phyloP scores from a whole-genome alignment of 2,797 vertebrate species.

The Astyanax mexicanus region DNA sequence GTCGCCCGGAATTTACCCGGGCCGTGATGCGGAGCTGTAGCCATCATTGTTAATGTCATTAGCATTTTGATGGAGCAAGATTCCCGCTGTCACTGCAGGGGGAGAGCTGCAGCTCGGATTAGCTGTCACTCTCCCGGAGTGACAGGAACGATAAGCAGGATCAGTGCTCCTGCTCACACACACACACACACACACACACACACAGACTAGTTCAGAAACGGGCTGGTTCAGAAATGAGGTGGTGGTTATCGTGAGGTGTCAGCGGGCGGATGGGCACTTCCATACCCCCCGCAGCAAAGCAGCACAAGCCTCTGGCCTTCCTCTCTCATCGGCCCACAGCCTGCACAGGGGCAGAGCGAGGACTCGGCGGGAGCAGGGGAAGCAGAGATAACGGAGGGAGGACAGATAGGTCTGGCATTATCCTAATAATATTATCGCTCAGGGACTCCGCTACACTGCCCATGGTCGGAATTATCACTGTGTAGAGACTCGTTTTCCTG shows the following conservation, averaged over 20 bases:
- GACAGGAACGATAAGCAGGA: constrained; percentile 75
- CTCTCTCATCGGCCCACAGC: constrained; percentile 48
- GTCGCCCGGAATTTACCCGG: constrained; percentile 47
- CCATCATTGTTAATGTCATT: constrained; percentile 71
- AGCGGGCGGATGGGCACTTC: constrained; percentile 40
- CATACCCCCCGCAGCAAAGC: constrained; percentile 37
- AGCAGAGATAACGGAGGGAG: constrained; percentile 38
- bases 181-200: no score
- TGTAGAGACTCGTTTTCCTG: constrained; percentile 42
- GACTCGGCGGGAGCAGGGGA: constrained; percentile 26
- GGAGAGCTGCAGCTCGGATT: constrained; percentile 41
- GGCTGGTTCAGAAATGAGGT: constrained; percentile 65
- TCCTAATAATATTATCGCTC: constrained; percentile 48
- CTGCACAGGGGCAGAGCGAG: constrained; percentile 33
- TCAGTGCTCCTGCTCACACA: constrained; percentile 57
- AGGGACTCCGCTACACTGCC: constrained; percentile 33
- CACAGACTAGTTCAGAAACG: no score
- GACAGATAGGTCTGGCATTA: constrained; percentile 51
- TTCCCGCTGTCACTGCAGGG: constrained; percentile 62
- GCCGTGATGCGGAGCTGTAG: constrained; percentile 60
- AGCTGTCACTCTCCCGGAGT: constrained; percentile 69
- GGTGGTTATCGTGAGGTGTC: constrained; percentile 53
- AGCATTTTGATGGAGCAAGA: constrained; percentile 69
- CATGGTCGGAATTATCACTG: constrained; percentile 42
- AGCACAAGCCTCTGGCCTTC: constrained; percentile 35